Evolutionary conservation across 2,797 vertebrate species (phyloP), one percentile per base, ranked within the genome.

Genomic region (Hapalemur alaotrensis): DNA sequence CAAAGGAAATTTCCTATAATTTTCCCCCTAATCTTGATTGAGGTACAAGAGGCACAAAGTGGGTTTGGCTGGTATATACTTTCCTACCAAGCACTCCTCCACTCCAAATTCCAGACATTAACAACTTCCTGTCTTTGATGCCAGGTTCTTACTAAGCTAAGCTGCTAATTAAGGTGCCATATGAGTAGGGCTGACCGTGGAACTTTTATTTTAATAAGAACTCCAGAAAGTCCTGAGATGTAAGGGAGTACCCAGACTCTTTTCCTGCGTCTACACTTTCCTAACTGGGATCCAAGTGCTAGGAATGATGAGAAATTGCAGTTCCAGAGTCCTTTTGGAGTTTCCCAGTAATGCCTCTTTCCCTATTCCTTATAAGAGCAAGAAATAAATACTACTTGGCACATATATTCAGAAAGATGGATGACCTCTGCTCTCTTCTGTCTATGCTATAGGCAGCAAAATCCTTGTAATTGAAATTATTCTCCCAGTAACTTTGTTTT

Each of bases 381-480:
- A 89, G 72, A 91, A 93, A 73, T 78, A 96, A 80, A 97, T 69
- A 75, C 63, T 41, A 63, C 22, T 86, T 87, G 50, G 38, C 63
- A 82, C 1, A 5, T 67, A 92, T 86, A 96, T 91, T 95, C 75
- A 92, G n/a, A 93, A 94, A 90, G 50, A 95, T 13, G 13, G 41
- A 95, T 95, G 94, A 76, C 87, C 90, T 93, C 59, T 86, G 43
- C 65, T 89, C 80, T 88, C 23, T 94, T 84, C 72, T 85, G 73
- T 59, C 79, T 93, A 92, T 28, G 80, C 22, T 63, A 32, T 48
- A 84, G 79, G 52, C 30, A 96, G 61, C 22, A 86, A 80, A 84
- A 95, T 32, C 95, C 43, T 81, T 86, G 65, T 91, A 93, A 96
- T 28, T 95, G 70, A 95, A 97, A 95, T 94, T 86, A 96, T 95